phyloP scores from a whole-genome alignment of 2,797 vertebrate genomes.

The Channallabes apus region DNA sequence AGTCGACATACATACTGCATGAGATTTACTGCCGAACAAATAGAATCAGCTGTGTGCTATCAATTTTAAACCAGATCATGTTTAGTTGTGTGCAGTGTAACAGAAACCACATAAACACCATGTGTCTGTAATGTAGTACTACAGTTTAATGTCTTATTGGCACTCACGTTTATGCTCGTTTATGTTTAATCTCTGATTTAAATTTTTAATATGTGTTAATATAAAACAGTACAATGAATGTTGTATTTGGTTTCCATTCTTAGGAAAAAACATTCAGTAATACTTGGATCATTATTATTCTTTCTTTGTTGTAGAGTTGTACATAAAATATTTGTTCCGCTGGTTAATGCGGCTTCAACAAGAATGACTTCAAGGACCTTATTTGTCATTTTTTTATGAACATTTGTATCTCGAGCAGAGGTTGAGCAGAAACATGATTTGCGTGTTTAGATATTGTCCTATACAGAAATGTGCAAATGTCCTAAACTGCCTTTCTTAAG shows the following conservation, averaged over 20 bases:
- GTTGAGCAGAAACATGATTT: neutral
- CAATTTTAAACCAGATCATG: neutral
- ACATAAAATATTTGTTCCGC: neutral
- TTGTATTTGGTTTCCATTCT: neutral
- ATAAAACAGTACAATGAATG: neutral
- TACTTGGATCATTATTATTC: neutral
- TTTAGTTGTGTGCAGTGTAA: neutral
- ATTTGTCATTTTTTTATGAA: neutral
- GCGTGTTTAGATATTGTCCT: neutral
- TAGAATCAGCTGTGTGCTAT: neutral
- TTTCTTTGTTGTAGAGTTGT: neutral
- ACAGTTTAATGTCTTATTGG: neutral
- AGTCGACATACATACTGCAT: neutral
- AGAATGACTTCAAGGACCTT: neutral
- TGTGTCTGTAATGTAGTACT: neutral
- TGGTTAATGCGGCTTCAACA: neutral
- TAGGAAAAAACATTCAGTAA: neutral
- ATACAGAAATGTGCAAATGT: no score
- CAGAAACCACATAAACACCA: neutral
- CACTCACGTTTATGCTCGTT: neutral
- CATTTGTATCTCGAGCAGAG: neutral
- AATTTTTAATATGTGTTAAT: neutral
- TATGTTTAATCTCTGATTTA: neutral
- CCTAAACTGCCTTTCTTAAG: no score
- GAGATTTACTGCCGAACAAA: conserved; percentile 11